Conservation (phyloP, 2,797 vertebrate genomes). For the Leptodactylus fallax region DNA sequence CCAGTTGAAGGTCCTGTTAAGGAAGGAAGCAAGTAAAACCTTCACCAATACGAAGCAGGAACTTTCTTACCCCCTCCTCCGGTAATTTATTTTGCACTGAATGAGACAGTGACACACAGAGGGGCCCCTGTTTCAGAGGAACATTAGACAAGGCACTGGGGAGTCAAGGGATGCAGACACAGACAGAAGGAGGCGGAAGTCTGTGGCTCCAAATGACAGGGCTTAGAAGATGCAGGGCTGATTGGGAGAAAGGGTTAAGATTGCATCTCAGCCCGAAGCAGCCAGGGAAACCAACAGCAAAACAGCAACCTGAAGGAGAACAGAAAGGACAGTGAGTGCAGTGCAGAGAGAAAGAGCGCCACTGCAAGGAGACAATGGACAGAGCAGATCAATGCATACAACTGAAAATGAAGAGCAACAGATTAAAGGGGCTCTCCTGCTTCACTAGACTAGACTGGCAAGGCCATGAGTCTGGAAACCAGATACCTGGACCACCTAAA, state of each 20-base stretch:
- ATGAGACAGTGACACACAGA: conserved; percentile 52
- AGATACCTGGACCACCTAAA: too few species aligned
- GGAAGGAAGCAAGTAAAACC: conserved; percentile 34
- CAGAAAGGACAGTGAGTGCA: background rate
- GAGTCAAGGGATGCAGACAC: conserved; percentile 65
- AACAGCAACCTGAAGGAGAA: conserved; percentile 85
- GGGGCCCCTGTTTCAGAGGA: conserved; percentile 49
- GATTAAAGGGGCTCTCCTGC: background rate
- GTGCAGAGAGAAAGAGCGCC: conserved; percentile 19
- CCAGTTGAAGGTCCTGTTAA: conserved; percentile 23
- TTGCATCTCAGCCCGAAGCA: conserved; percentile 94
- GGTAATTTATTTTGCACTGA: conserved; percentile 33
- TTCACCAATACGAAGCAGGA: conserved; percentile 9
- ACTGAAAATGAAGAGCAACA: background rate
- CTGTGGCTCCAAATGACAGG: conserved; percentile 65
- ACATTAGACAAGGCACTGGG: conserved; percentile 75
- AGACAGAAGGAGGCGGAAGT: conserved; percentile 62
- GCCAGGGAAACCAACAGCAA: conserved; percentile 97
- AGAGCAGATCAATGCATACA: conserved; percentile 6
- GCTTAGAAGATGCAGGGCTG: conserved; percentile 17
- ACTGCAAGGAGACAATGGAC: background rate
- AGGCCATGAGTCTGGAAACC: too few species aligned
- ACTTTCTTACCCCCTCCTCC: conserved; percentile 35
- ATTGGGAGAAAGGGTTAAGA: conserved; percentile 77
- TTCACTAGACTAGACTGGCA: background rate